phyloP scores from a whole-genome alignment of 2,888 invertebrate species.

The Hirudinaria manillensis region DNA sequence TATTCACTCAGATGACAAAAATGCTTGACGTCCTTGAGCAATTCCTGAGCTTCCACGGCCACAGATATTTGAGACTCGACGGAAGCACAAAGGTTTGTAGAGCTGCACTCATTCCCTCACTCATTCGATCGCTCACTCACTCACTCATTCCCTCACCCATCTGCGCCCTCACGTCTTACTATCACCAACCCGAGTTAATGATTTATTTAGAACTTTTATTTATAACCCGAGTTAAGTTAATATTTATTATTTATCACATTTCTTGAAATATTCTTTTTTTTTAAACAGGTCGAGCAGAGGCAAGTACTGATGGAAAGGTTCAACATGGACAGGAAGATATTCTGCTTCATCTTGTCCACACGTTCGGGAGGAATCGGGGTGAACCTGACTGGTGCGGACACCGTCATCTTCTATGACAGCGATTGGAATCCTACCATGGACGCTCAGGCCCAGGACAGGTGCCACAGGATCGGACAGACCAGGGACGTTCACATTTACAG shows the following conservation, averaged over 20 bases:
- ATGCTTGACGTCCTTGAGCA: conserved; percentile 96
- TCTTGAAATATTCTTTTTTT: neutral
- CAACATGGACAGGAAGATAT: conserved; percentile 87
- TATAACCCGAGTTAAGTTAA: too few species aligned
- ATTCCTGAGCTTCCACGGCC: conserved; percentile 92
- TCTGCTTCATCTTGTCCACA: conserved; percentile 94
- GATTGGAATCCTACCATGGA: conserved; percentile 99
- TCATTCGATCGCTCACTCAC: neutral
- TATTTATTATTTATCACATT: too few species aligned
- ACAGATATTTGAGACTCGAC: conserved; percentile 84
- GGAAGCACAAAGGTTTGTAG: conserved; percentile 92
- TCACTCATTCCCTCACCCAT: too few species aligned
- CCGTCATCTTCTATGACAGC: conserved; percentile 98
- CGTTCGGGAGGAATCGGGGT: conserved; percentile 91
- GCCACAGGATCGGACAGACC: conserved; percentile 98
- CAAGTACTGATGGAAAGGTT: conserved; percentile 89
- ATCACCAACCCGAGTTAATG: too few species aligned
- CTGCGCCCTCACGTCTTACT: too few species aligned
- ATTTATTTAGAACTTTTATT: too few species aligned
- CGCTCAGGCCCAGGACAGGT: conserved; percentile 70
- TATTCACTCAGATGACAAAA: conserved; percentile 99
- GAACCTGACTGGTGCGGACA: conserved; percentile 96
- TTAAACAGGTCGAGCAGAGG: conserved; percentile 58
- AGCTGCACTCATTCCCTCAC: conserved; percentile 58
- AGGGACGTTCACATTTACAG: conserved; percentile 95